Evolutionary conservation across 2,888 invertebrate species (phyloP), one percentile per base, ranked within the genome.

Genomic region (Chironomus tentans): DNA sequence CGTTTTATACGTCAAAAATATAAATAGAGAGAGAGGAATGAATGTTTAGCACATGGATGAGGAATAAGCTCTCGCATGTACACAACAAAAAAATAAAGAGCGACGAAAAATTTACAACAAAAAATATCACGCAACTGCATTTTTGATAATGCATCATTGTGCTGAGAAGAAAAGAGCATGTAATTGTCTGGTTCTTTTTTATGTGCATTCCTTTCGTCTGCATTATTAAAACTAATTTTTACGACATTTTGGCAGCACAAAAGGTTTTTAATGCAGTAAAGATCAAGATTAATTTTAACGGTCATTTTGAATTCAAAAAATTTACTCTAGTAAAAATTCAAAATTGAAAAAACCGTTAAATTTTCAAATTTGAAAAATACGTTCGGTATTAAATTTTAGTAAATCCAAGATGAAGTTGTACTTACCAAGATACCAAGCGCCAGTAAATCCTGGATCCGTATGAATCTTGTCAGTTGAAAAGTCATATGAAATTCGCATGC

Each of bases 391-490:
- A 28, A 28, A 4, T 4, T 28, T 28, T 1, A 28, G 5, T 28
- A 24, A 24, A 24, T 3, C 22, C 22, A 28, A 28, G 5, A 28
- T 28, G 3, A 24, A 24, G 2, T 4, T 3, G 3, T 28, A 28
- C 87, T 90, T 85, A 88, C 94, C 96, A 77, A 98, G 86, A 97
- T 97, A 98, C 97, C 97, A 98, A 68, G 97, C 97, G 71, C 97
- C 97, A 70, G 97, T 92, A 95, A 96, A 97, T 83, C 92, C 87
- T 4, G 94, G 93, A 85, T 95, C 94, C 61, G 88, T 88, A 72
- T 91, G 89, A 79, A 90, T 89, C 80, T 92, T 92, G 78, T 90
- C 90, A 0, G 93, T 92, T 2, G 91, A 87, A 21, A 95, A 89
- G 83, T 95, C 90, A 61, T 93, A 94, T 84, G 95, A 95, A 78